Conservation (phyloP, 2,888 invertebrate species). For the Plagodis dolabraria region DNA sequence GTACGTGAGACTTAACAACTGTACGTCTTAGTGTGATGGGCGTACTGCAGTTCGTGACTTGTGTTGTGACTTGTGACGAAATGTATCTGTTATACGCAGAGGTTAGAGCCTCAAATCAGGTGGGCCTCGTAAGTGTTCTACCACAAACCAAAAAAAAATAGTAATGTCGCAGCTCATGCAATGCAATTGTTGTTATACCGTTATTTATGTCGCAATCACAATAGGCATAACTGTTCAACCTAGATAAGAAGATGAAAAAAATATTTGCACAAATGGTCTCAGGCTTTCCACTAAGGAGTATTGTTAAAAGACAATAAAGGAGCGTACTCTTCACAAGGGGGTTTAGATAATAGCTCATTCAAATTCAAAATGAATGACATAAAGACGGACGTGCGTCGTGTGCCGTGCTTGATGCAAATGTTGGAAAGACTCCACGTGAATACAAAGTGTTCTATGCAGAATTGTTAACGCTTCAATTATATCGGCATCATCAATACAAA, state of each 20-base stretch:
- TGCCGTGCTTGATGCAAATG: slow-evolving; percentile 67
- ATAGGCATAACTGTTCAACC: slow-evolving; percentile 21
- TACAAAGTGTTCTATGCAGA: slow-evolving; percentile 52
- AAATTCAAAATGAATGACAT: slow-evolving; percentile 61
- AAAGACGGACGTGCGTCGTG: slow-evolving; percentile 76
- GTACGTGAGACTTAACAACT: no score
- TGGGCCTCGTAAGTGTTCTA: no score
- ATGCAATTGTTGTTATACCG: slow-evolving; percentile 29
- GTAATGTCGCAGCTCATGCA: slow-evolving; percentile 20
- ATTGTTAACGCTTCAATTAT: slow-evolving; percentile 49
- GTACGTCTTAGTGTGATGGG: no score
- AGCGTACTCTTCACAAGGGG: slow-evolving; percentile 23
- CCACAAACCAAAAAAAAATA: no score
- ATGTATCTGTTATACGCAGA: no score
- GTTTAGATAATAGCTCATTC: slow-evolving; percentile 35
- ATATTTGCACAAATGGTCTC: slow-evolving; percentile 23
- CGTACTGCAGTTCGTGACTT: no score
- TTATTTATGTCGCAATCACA: slow-evolving; percentile 24
- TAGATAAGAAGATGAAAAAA: slow-evolving; percentile 22
- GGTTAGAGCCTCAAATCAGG: no score
- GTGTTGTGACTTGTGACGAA: no score
- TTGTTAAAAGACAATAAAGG: slow-evolving; percentile 24
- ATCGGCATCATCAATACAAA: slow-evolving; percentile 35
- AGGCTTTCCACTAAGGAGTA: slow-evolving; percentile 19
- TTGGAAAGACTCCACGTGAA: slow-evolving; percentile 57